Evolutionary conservation across 1,140 invertebrate species (phyloP).

Genomic region (Chironomus striatipennis): DNA sequence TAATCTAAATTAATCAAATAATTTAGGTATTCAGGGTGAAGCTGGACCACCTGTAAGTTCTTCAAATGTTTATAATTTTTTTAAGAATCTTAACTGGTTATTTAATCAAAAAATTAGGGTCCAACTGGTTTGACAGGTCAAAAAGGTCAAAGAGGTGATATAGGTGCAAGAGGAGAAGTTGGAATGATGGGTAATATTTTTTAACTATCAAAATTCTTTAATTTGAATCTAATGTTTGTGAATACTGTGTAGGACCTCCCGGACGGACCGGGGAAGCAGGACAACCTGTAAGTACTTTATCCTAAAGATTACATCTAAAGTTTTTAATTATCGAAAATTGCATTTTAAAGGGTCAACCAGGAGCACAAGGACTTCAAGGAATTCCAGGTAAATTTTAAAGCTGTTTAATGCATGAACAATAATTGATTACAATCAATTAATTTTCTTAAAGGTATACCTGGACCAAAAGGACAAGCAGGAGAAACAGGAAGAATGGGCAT

Average conservation of each 20-base stretch:
- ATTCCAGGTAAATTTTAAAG: conserved; percentile 29
- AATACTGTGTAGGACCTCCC: conserved; percentile 42
- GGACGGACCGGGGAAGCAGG: conserved; percentile 62
- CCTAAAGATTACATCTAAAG: background rate
- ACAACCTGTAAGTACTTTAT: conserved; percentile 43
- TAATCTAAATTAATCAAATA: too few relatives aligned
- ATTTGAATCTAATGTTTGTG: background rate
- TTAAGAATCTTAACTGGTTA: too few relatives aligned
- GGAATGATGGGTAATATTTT: conserved; percentile 49
- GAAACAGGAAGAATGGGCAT: conserved; percentile 50
- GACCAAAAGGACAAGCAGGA: conserved; percentile 63
- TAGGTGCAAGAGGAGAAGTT: conserved; percentile 61
- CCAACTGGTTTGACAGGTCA: background rate
- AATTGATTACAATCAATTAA: conserved; percentile 51
- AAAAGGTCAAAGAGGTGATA: conserved; percentile 53
- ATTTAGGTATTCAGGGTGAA: conserved; percentile 48
- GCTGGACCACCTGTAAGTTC: conserved; percentile 48
- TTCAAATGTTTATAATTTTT: too few relatives aligned
- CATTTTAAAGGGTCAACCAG: conserved; percentile 3
- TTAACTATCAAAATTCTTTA: background rate
- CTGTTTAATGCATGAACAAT: conserved; percentile 52
- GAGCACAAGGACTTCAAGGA: conserved; percentile 31
- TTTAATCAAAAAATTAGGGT: background rate
- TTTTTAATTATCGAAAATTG: background rate
- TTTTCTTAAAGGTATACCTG: conserved; percentile 52